Base-by-base conservation (phyloP, 2,113 vertebrate species). In the Lichenostomus cassidix region DNA sequence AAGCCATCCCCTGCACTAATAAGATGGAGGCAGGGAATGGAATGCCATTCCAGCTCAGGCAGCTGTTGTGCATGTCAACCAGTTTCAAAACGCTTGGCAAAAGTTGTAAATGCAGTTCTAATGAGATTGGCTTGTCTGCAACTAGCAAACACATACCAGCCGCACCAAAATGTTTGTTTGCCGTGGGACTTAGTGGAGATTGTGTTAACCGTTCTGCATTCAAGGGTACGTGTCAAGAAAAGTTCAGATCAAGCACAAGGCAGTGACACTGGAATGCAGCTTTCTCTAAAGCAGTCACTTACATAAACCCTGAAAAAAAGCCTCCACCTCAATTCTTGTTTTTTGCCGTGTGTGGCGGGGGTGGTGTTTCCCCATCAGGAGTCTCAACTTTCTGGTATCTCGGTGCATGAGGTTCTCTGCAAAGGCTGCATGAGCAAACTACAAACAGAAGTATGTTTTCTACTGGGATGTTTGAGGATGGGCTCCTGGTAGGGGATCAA, bases 101-200 rank as follows among this genome's bases (percentile, higher is more conserved):
- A 95, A 95, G 96, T 70, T 95, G 81, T 94, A 95, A 93, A 93
- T 96, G 95, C 73, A 93, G 83, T 75, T 88, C 85, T 94, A 83
- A 96, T 83, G 94, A 96, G 94, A 94, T 90, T 1, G 37, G 65
- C 68, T 82, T 90, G 94, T 91, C 96, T 95, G 94, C 84, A 90
- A 65, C 78, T 65, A 92, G 95, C 88, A 95, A 96, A 93, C 89
- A 95, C 94, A 94, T 93, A 91, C 95, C 94, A 95, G 95, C 73
- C 15, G 58, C 78, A 94, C 76, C 76, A 87, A 86, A 93, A 91
- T 44, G 86, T 75, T 89, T 96, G 95, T 94, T 97, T 95, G 96
- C 90, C 11, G 1, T 89, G 76, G 78, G 95, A 94, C 90, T 95
- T 97, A 93, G 79, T 12, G 67, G 92, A 94, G 93, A 96, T 92